Base-by-base conservation (phyloP, 2,113 vertebrate species). In the Percopsis transmontana region DNA sequence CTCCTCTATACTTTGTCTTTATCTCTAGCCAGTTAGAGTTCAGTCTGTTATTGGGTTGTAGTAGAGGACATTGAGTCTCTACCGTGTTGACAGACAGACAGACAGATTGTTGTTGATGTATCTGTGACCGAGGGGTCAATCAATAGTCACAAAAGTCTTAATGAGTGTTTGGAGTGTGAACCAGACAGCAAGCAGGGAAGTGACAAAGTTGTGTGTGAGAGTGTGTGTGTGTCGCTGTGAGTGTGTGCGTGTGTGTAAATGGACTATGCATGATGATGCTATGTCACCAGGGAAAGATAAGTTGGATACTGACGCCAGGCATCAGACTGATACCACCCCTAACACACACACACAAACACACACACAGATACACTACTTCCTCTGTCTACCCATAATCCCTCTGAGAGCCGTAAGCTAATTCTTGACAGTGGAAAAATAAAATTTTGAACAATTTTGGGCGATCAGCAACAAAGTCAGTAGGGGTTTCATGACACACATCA, bases 1-100 rank as follows among this genome's bases (percentile, higher is more conserved):
- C 47, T 62, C 62, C 76, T 75, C 60, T 52, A n/a, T 53, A 51
- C 71, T 72, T 77, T 66, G 81, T 87, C 85, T 84, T 86, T 89
- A 82, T 82, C 68, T 85, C 74, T 55, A 61, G 74, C 84, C 85
- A 87, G 86, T 89, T 89, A 87, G 80, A 86, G 82, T 72, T 76
- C 65, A 70, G 79, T 74, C 76, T 85, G 68, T 79, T 80, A 33
- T 80, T 33, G 27, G 5, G n/a, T n/a, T n/a, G 27, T 33, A 75
- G 77, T 70, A 77, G 79, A 89, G 86, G 87, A 89, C 84, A 85
- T 73, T 82, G 83, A 83, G 82, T 89, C 87, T 87, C 70, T 79
- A 79, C 58, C 66, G 5, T 33, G 27, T 33, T 33, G 27, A 33
- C 12, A 44, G 42, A 12, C 11, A 44, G 15, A 44, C 15, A 44